These are phyloP conservation scores for Chiridota heheva DNA, from an alignment of 35 echinoderm and acorn worm genomes.

Conservation along the genomic window DNA sequence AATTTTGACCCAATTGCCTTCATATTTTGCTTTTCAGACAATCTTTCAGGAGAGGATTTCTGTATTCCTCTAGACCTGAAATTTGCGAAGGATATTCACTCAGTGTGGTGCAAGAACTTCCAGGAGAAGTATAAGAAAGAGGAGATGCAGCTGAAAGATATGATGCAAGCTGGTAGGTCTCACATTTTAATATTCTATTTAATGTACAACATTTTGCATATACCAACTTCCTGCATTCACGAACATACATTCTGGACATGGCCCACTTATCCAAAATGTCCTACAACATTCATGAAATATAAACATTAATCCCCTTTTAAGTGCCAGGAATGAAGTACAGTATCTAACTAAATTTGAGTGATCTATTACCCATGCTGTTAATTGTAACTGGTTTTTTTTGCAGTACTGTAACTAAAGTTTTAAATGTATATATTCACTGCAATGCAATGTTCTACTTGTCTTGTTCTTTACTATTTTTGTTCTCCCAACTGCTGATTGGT, in stretches of 20 bases:
- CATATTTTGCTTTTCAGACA: conserved; percentile 41
- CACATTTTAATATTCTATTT: neutral
- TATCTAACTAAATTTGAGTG: neutral
- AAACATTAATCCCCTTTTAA: neutral
- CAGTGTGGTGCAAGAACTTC: conserved; percentile 51
- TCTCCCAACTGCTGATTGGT: too few species aligned
- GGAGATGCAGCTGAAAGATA: conserved; percentile 57
- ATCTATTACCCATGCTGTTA: too few species aligned
- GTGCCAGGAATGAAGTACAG: neutral
- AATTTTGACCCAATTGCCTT: too few species aligned
- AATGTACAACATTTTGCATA: neutral
- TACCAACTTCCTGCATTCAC: neutral
- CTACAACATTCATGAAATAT: neutral
- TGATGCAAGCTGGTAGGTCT: conserved; percentile 60
- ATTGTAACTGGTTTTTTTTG: too few species aligned
- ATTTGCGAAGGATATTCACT: conserved; percentile 54
- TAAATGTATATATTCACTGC: too few species aligned
- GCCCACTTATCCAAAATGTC: neutral
- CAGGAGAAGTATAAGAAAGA: conserved; percentile 62
- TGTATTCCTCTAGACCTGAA: conserved; percentile 45
- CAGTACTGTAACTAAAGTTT: too few species aligned
- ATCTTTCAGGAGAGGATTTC: conserved; percentile 51
- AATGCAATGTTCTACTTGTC: too few species aligned
- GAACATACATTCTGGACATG: neutral
- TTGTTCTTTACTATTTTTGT: too few species aligned